Evolutionary conservation across 2,797 vertebrate genomes (phyloP).

Genomic region (Hylomyscus alleni): DNA sequence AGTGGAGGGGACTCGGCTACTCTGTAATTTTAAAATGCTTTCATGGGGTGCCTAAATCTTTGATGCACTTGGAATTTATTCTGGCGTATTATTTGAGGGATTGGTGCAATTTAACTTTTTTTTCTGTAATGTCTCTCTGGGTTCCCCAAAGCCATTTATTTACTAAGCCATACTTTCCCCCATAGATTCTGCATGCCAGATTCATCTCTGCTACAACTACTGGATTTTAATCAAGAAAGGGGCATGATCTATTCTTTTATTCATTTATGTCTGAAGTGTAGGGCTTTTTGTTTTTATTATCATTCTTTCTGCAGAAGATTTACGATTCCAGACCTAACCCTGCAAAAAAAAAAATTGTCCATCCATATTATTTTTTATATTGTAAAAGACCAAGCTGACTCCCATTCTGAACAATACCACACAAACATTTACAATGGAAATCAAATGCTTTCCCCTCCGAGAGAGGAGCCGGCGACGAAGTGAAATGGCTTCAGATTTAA

Average conservation of each 20-base stretch:
- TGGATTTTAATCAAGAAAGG: constrained; percentile 47
- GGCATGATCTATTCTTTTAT: constrained; percentile 45
- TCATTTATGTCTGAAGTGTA: constrained; percentile 28
- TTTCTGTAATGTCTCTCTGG: neutral
- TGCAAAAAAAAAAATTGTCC: neutral
- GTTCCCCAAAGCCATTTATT: constrained; percentile 49
- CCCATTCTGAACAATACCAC: neutral
- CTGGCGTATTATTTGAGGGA: neutral
- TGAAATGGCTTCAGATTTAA: neutral
- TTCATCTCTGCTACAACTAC: neutral
- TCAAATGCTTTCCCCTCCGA: neutral
- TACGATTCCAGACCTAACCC: neutral
- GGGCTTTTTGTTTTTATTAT: constrained; percentile 49
- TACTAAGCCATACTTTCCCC: neutral
- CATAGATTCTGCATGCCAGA: neutral
- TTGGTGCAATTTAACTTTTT: constrained; percentile 16
- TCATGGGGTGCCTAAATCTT: neutral
- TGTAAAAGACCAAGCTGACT: constrained; percentile 8
- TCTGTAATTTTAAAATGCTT: constrained; percentile 20
- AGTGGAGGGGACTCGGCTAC: neutral
- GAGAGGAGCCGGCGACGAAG: neutral
- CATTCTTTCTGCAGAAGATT: constrained; percentile 33
- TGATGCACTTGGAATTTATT: neutral
- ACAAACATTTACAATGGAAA: constrained; percentile 57
- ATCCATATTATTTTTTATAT: constrained; percentile 40